These are phyloP conservation scores for Micronycteris hirsuta DNA, from an alignment of 2,113 vertebrate species.

Conservation along the genomic window DNA sequence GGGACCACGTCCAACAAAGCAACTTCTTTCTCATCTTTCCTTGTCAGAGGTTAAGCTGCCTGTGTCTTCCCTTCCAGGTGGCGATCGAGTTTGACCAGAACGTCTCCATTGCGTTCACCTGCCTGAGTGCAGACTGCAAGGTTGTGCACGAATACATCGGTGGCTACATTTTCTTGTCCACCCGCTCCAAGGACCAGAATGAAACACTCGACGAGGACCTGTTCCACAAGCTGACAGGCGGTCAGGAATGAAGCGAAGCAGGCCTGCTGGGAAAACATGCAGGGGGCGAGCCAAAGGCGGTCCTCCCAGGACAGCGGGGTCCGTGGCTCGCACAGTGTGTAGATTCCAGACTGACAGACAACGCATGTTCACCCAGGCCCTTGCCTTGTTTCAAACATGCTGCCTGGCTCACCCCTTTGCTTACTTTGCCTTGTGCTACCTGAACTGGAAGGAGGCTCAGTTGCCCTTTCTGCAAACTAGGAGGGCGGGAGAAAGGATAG, in stretches of 20 bases:
- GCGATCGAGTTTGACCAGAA: constrained; percentile 96
- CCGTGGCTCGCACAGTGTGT: fast-evolving
- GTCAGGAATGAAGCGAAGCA: constrained; percentile 86
- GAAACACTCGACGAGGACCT: constrained; percentile 96
- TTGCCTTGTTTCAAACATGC: neutral
- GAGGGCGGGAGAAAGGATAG: neutral
- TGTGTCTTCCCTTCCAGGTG: constrained; percentile 83
- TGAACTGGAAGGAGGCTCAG: neutral
- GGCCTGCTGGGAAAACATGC: neutral
- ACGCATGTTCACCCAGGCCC: fast-evolving
- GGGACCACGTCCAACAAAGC: neutral
- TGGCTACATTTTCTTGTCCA: constrained; percentile 98
- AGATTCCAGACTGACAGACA: neutral
- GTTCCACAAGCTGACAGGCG: constrained; percentile 97
- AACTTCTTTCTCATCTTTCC: neutral
- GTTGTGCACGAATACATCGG: constrained; percentile 97
- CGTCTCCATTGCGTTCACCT: constrained; percentile 91
- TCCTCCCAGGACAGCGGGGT: neutral
- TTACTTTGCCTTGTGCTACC: neutral
- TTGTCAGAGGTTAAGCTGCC: neutral
- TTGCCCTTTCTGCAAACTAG: neutral
- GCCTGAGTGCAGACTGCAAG: constrained; percentile 94
- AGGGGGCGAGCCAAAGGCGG: neutral
- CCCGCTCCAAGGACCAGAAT: constrained; percentile 96
- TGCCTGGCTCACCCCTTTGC: neutral